Evolutionary conservation across 2,113 vertebrate species (phyloP), one percentile per base, ranked within the genome.

Genomic region (Notothenia rossii): DNA sequence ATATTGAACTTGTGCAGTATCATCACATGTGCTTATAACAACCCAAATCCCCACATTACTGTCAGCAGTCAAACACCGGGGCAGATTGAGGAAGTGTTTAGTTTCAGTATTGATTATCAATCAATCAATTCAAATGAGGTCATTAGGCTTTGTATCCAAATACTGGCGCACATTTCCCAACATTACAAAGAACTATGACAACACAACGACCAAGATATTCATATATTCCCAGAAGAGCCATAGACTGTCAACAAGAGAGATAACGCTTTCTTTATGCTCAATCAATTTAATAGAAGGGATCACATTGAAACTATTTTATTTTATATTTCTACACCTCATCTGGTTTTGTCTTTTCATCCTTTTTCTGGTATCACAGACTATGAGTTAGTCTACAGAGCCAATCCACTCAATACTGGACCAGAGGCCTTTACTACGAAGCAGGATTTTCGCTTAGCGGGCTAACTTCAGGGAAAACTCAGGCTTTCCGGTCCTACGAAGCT

Each of bases 61-160:
- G 69, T 71, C 49, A 81, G 56, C 13, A 12, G 40, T 62, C 66
- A 18, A 12, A 56, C 8, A 40, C 3, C 40, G 9, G 48, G 45
- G 15, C 79, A 29, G 60, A 55, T 65, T 14, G 55, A 55, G 49
- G 18, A 70, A 66, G 56, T 62, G 15, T 60, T 77, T 4, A 54
- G 40, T 83, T 74, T 46, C 53, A 50, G 7, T 15, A 70, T 29
- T 75, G 75, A 61, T 50, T 2, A 56, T 65, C 58, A 20, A 11
- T 77, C n/a, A 25, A 8, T 54, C 14, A n/a, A n/a, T n/a, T n/a
- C 40, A 2, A 25, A 54, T 49, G 15, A 50, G 22, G 43, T 20
- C 9, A n/a, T 43, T 50, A 50, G n/a, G 29, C 15, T 25, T n/a
- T 3, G 4, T 43, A 18, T 11, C n/a, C 68, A 65, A 33, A 45